Conservation (phyloP, 2,888 invertebrate genomes). For the Theretra japonica region DNA sequence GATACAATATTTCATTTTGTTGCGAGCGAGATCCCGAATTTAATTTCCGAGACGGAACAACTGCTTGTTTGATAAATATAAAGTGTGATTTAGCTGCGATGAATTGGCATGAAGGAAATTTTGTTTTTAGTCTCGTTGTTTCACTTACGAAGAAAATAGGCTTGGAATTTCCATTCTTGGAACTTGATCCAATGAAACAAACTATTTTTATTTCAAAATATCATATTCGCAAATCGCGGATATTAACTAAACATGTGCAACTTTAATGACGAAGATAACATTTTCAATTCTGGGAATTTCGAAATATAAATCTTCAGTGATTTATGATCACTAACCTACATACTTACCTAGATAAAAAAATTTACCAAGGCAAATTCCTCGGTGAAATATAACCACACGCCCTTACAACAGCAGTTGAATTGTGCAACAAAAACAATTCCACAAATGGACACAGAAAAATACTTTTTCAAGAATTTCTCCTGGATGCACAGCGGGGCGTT, state of each 20-base stretch:
- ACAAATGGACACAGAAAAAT: background rate
- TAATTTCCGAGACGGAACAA: conserved; percentile 2
- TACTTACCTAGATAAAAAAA: background rate
- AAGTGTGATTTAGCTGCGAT: background rate
- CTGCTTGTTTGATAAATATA: background rate
- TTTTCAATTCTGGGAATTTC: no score
- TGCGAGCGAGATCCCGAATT: background rate
- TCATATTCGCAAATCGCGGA: no score
- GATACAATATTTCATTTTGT: background rate
- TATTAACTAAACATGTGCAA: no score
- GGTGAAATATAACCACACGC: background rate
- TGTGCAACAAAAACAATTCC: background rate
- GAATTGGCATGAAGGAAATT: background rate
- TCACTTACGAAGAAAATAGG: background rate
- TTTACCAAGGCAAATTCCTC: background rate
- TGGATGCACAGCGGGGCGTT: background rate
- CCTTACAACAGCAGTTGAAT: background rate
- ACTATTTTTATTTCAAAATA: background rate
- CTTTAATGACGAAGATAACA: no score
- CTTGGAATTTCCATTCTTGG: background rate
- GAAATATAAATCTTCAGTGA: no score
- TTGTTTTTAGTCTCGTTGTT: background rate
- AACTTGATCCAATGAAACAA: background rate
- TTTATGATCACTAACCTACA: no score
- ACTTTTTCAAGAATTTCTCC: background rate